Conservation (phyloP, 2,888 invertebrate species). For the Leptinotarsa rubiginosa region DNA sequence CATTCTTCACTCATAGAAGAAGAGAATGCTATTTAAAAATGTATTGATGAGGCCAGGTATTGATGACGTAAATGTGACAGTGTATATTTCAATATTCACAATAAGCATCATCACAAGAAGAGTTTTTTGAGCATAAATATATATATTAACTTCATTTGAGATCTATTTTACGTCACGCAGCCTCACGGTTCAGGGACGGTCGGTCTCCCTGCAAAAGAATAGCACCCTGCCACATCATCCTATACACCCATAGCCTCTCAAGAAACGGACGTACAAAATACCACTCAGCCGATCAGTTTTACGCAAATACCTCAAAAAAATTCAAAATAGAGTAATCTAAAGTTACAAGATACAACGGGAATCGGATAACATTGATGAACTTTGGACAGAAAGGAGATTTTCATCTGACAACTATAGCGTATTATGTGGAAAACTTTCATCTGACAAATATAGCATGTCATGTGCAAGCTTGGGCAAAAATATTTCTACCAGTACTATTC, state of each 20-base stretch:
- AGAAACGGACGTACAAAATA: conserved; percentile 63
- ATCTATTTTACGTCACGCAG: conserved; percentile 30
- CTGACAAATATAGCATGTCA: not conserved
- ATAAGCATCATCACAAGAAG: too few relatives aligned
- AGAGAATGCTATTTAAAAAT: too few relatives aligned
- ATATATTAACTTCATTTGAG: not conserved
- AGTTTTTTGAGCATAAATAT: too few relatives aligned
- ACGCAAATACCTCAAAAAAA: conserved; percentile 59
- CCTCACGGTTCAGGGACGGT: conserved; percentile 58
- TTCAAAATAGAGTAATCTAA: conserved; percentile 34
- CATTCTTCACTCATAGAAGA: too few relatives aligned
- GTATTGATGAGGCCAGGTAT: too few relatives aligned
- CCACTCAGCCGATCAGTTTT: conserved; percentile 59
- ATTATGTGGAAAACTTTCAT: not conserved
- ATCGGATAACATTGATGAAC: not conserved
- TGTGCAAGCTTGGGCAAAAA: not conserved
- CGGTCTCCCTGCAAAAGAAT: conserved; percentile 62
- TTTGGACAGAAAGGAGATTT: not conserved
- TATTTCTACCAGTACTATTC: not conserved
- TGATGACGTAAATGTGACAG: too few relatives aligned
- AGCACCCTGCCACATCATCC: conserved; percentile 62
- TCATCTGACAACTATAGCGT: not conserved
- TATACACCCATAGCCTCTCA: conserved; percentile 59
- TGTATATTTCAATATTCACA: too few relatives aligned
- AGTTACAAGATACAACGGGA: conserved; percentile 7